Base-by-base conservation (phyloP, 2,888 invertebrate genomes). In the Lottia gigantea region DNA sequence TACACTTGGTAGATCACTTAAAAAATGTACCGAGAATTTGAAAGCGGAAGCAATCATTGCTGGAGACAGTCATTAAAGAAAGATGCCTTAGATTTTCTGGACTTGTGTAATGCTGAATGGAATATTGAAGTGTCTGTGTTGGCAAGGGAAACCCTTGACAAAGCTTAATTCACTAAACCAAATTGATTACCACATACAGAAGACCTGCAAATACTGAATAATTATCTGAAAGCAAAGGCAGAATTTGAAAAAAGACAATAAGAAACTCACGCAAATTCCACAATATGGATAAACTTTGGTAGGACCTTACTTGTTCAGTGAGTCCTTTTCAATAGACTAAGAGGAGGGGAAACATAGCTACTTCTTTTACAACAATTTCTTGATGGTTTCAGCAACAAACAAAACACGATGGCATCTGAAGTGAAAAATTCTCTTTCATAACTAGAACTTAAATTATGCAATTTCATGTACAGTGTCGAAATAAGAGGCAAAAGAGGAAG, bases 101-200 rank as follows among this genome's bases (percentile, higher is more conserved):
- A 55, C 0, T 55, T 55, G 19, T 55, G 55, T 23, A 55, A n/a
- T 55, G 7, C 55, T 55, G 55, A 55, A 55, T 55, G 55, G 19
- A 40, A 55, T 55, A 23, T 55, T 55, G 19, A 55, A 14, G 55
- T 55, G 15, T 55, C 55, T 55, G 55, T 55, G 19, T 23, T 55
- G n/a, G 55, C 16, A 19, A 55, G n/a, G 19, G 55, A 55, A 55
- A 55, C 55, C n/a, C 1, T 55, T 19, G 19, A 55, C n/a, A 55
- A 55, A n/a, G 55, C 55, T 23, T n/a, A 16, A 55, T 55, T 55
- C n/a, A 55, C n/a, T 19, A 55, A 55, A 55, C 55, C 19, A 19
- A 55, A 55, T n/a, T n/a, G 55, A 23, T 8, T 55, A 19, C 55
- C 55, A 55, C n/a, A n/a, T 7, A 55, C 55, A 55, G 19, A 6